A percentile compares a stretch with the other conserved stretches of the same genome.
Evolutionary conservation across 2,113 vertebrate species (phyloP).

Genomic region (Galbula dea): DNA sequence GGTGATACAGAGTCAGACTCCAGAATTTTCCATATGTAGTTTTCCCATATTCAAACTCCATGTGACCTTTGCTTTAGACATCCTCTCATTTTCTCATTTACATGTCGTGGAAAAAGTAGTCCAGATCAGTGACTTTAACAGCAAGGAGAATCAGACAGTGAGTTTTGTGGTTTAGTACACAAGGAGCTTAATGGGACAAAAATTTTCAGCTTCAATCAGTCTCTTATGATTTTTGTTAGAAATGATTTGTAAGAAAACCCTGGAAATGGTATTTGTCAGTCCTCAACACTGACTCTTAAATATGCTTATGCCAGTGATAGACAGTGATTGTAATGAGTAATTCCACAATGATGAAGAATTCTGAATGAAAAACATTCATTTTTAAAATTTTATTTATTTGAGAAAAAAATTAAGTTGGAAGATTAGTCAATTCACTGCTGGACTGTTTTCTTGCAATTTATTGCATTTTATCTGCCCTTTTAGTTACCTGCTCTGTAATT

Average conservation of each 20-base stretch:
- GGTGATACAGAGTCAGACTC: not conserved
- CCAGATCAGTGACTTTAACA: not conserved
- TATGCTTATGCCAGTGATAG: not conserved
- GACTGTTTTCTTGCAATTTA: not conserved
- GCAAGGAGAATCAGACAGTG: not conserved
- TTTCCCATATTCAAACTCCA: not conserved
- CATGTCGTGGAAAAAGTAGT: not conserved
- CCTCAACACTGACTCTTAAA: not conserved
- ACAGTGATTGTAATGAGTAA: too few species aligned
- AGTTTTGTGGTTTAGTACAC: not conserved
- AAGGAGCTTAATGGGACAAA: not conserved
- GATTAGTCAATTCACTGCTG: not conserved
- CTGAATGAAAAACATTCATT: not conserved
- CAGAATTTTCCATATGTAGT: not conserved
- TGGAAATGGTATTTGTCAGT: not conserved
- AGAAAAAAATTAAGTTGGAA: not conserved
- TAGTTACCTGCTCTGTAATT: not conserved
- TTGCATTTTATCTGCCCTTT: not conserved
- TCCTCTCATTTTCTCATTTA: not conserved
- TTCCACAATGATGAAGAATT: not conserved
- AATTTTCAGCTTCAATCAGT: not conserved
- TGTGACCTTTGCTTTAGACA: too few species aligned
- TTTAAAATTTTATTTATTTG: not conserved
- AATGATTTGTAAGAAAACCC: not conserved
- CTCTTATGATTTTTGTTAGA: not conserved